phyloP scores from a whole-genome alignment of 2,113 vertebrate genomes.

The Nothocercus nigrocapillus region DNA sequence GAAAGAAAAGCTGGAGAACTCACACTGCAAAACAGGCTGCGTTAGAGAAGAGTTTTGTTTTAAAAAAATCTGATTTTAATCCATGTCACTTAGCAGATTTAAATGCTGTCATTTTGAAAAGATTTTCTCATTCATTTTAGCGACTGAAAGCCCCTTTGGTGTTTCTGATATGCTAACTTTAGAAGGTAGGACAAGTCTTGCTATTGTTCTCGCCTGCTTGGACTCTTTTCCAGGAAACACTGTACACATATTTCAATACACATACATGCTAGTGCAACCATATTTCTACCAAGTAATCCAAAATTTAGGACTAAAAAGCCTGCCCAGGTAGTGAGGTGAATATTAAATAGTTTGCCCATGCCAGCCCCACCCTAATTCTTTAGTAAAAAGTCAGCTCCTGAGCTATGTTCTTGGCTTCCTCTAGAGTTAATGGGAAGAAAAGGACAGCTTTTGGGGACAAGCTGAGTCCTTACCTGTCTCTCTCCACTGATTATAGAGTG shows the following conservation, averaged over 20 bases:
- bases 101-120: not conserved
- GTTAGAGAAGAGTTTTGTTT: not conserved
- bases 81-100: not conserved
- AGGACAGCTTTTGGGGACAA: not conserved
- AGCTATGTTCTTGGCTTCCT: not conserved
- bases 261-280: fast-evolving
- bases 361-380: not conserved
- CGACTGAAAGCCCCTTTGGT: not conserved
- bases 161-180: not conserved
- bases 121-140: not conserved
- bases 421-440: not conserved
- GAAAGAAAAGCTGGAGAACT: not conserved
- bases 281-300: not conserved
- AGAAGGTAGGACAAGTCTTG: not conserved
- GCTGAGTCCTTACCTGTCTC: not conserved
- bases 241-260: not conserved
- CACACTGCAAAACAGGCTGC: not conserved
- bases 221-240: not conserved
- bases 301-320: not conserved
- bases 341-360: fast-evolving
- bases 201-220: not conserved
- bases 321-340: not conserved
- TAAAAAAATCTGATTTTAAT: constrained; percentile 7
- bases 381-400: not conserved
- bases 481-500: not conserved